A percentile compares a stretch with the other conserved stretches of the same genome.
Conservation (phyloP, 2,888 invertebrate species). For the Parnassius mnemosyne region DNA sequence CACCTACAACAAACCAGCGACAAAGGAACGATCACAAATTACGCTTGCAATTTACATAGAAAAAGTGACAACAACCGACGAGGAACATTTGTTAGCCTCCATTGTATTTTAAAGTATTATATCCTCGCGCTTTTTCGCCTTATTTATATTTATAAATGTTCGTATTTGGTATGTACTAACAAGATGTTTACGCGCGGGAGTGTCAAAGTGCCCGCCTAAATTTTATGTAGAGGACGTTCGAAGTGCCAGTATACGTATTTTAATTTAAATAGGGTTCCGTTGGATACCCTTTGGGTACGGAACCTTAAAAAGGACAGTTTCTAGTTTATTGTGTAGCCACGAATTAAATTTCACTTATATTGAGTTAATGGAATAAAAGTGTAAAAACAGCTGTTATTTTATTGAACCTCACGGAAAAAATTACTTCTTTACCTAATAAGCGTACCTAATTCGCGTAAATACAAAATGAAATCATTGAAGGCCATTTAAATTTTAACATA, state of each 20-base stretch:
- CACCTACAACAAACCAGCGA: slow-evolving; percentile 28
- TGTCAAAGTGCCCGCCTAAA: slow-evolving; percentile 64
- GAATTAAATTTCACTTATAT: no score
- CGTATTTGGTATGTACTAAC: slow-evolving; percentile 74
- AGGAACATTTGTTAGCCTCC: slow-evolving; percentile 70
- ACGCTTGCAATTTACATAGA: slow-evolving; percentile 72
- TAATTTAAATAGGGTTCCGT: not conserved
- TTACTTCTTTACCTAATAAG: no score
- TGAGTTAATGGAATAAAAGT: no score
- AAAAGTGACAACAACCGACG: slow-evolving; percentile 67
- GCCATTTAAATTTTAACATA: no score
- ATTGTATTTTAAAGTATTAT: slow-evolving; percentile 69
- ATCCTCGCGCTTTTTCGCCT: slow-evolving; percentile 51
- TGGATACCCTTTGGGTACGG: no score
- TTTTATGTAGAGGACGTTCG: slow-evolving; percentile 32
- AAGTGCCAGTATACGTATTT: not conserved
- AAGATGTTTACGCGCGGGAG: slow-evolving; percentile 63
- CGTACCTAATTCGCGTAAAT: no score
- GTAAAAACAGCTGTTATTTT: no score
- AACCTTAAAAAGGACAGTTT: no score
- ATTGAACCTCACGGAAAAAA: no score
- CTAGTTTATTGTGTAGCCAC: no score
- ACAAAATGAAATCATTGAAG: no score
- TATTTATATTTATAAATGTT: slow-evolving; percentile 73
- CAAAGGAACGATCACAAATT: slow-evolving; percentile 64